These are phyloP conservation scores for Gari tellinella DNA, from an alignment of 2,888 invertebrate genomes.

Conservation along the genomic window DNA sequence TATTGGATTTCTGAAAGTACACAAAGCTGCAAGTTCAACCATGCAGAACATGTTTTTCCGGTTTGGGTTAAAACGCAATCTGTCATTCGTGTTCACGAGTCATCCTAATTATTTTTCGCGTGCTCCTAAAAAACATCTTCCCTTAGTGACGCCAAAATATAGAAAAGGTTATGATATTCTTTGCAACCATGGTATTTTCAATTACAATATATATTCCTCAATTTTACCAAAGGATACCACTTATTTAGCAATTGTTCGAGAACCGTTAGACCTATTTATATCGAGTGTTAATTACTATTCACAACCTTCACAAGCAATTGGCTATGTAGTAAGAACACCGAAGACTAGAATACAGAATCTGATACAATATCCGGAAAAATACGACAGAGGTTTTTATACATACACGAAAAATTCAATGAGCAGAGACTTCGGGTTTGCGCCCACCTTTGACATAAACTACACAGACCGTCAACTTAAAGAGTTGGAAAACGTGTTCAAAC, in stretches of 20 bases:
- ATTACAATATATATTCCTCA: slow-evolving; percentile 27
- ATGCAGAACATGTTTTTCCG: slow-evolving; percentile 63
- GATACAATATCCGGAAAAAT: too few relatives aligned
- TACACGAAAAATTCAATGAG: too few relatives aligned
- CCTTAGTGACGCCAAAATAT: slow-evolving; percentile 32
- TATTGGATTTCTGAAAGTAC: slow-evolving; percentile 64
- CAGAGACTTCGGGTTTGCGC: too few relatives aligned
- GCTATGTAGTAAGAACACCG: slow-evolving; percentile 25
- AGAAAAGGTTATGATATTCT: slow-evolving; percentile 44
- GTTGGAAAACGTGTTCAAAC: too few relatives aligned
- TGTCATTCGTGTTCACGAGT: slow-evolving; percentile 54
- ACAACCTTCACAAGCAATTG: slow-evolving; percentile 25
- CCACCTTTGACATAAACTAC: too few relatives aligned
- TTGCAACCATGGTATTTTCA: slow-evolving; percentile 55
- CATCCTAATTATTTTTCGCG: slow-evolving; percentile 52
- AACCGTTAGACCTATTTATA: slow-evolving; percentile 57
- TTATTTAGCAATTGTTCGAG: slow-evolving; percentile 59
- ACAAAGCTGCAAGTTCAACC: slow-evolving; percentile 64
- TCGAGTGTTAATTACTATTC: slow-evolving; percentile 57
- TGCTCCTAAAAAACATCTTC: slow-evolving; percentile 7
- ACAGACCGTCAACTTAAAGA: too few relatives aligned
- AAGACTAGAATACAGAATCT: slow-evolving; percentile 42
- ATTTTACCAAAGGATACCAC: slow-evolving; percentile 56
- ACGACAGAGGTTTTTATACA: too few relatives aligned
- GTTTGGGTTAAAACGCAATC: slow-evolving; percentile 53